Evolutionary conservation across 2,797 vertebrate species (phyloP), one percentile per base, ranked within the genome.

Genomic region (Fistularia commersonii): DNA sequence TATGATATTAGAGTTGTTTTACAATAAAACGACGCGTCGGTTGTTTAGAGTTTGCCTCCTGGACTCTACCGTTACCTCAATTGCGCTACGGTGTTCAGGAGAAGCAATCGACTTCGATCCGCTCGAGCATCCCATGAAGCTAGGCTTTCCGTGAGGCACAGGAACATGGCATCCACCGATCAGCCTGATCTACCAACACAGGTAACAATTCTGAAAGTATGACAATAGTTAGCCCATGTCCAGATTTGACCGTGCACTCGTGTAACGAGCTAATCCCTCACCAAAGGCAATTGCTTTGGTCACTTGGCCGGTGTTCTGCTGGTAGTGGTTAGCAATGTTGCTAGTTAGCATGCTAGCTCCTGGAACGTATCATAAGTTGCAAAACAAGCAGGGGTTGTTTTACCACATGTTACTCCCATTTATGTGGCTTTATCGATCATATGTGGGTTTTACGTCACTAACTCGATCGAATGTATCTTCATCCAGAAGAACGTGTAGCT

Each of bases 161-260:
- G 48, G 61, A 95, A 95, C 84, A 98, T 98, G 96, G 94, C 94
- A 81, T 93, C 95, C 75, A 91, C 92, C 66, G 94, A 95, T 45
- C 91, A 91, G 82, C 76, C 89, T 73, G 93, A 93, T 54, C 88
- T 84, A 79, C 87, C 89, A 74, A 77, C 83, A 79, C 93, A 95
- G 95, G 95, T 98, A 64, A 63, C 43, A 49, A 62, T 71, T 66
- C 53, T 57, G 12, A 39, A 13, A 35, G 31, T 41, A 7, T 49
- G 40, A 36, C 33, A 14, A 54, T 36, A 54, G 36, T 3, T 12
- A 52, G 7, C 31, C 1, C 1, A 10, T 47, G 51, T 43, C 37
- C 32, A 23, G 6, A 49, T 47, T 3, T 5, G 32, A 32, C 12
- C 12, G 10, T 8, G 6, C 11, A 8, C 8, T 36, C 10, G 2